Conservation (phyloP, 2,888 invertebrate species). For the Siphlonurus alternatus region DNA sequence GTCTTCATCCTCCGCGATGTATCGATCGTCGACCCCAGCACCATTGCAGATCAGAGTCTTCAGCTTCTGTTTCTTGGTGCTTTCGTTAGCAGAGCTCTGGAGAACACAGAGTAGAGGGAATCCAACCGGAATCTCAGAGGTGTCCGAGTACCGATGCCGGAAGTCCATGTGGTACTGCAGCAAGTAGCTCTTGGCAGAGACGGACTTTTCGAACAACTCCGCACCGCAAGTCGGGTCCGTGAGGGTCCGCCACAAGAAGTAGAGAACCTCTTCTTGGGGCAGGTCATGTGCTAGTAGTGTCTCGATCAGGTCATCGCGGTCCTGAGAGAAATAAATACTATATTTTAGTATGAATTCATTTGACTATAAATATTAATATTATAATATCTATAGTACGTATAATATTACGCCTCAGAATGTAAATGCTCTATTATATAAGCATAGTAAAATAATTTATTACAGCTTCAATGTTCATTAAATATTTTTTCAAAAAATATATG, state of each 20-base stretch:
- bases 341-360: too few relatives aligned
- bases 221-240: not conserved
- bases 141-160: not conserved
- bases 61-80: not conserved
- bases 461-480: too few relatives aligned
- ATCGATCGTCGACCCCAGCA: not conserved
- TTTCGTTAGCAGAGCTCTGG: not conserved
- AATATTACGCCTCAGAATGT: too few relatives aligned
- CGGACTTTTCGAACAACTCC: not conserved
- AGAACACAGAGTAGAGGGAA: not conserved
- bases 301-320: not conserved
- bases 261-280: not conserved
- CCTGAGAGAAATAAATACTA: too few relatives aligned
- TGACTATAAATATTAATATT: too few relatives aligned
- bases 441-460: too few relatives aligned
- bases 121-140: too few relatives aligned
- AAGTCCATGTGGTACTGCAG: not conserved
- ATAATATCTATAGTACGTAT: too few relatives aligned
- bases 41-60: not conserved
- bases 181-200: not conserved
- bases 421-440: too few relatives aligned
- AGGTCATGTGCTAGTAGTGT: not conserved
- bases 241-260: not conserved
- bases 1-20: not conserved
- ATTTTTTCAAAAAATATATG: too few relatives aligned